phyloP scores from a whole-genome alignment of 2,888 invertebrate genomes.

The Papilio protenor region DNA sequence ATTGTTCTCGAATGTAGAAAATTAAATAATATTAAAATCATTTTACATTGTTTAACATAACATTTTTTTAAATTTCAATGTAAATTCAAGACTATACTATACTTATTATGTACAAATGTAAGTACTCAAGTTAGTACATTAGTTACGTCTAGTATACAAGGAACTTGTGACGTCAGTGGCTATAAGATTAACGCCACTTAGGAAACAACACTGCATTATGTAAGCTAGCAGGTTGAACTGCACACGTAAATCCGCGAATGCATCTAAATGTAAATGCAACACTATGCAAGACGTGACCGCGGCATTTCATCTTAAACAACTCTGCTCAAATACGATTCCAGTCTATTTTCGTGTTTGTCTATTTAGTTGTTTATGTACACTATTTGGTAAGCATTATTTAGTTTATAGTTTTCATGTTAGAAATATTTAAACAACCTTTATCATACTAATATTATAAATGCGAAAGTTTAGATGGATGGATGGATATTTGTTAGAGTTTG shows the following conservation, averaged over 20 bases:
- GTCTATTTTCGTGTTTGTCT: neutral
- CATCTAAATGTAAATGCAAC: constrained; percentile 44
- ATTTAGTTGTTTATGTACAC: neutral
- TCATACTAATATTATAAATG: too few species aligned
- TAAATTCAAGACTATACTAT: neutral
- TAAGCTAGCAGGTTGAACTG: constrained; percentile 31
- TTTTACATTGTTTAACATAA: too few species aligned
- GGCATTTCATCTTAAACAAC: constrained; percentile 33
- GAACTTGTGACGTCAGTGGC: neutral
- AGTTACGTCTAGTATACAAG: neutral
- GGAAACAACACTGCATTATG: constrained; percentile 50
- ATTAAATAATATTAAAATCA: neutral
- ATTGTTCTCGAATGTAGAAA: constrained; percentile 3
- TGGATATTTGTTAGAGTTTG: too few species aligned
- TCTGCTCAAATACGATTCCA: constrained; percentile 14
- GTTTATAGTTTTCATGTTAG: neutral
- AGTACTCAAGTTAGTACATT: neutral
- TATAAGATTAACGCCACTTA: constrained; percentile 65
- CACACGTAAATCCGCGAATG: constrained; percentile 32
- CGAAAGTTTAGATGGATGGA: too few species aligned
- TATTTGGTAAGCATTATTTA: neutral
- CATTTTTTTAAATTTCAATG: too few species aligned
- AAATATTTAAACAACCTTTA: too few species aligned
- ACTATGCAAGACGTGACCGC: constrained; percentile 42
- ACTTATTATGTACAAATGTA: neutral